A percentile compares a stretch with the other conserved stretches of the same genome.
Evolutionary conservation across 2,888 invertebrate genomes (phyloP).

Genomic region (Drosophila testacea): DNA sequence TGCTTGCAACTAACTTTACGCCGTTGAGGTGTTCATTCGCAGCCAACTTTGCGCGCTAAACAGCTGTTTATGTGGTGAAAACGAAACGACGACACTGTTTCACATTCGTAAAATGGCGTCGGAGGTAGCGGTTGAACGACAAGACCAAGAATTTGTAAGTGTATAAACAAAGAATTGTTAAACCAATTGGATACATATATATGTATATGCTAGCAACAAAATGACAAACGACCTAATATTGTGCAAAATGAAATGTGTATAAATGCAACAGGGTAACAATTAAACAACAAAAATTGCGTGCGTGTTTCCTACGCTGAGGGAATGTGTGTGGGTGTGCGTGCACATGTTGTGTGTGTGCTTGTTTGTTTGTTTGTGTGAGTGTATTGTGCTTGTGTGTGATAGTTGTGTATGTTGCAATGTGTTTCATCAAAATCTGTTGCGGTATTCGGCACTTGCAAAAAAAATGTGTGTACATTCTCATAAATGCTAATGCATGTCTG

Average conservation of each 20-base stretch:
- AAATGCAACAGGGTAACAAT: slow-evolving; percentile 22
- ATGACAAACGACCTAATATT: slow-evolving; percentile 37
- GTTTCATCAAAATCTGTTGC: slow-evolving; percentile 49
- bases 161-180: slow-evolving; percentile 51
- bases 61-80: slow-evolving; percentile 61
- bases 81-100: slow-evolving; percentile 52
- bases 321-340: slow-evolving; percentile 35
- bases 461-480: slow-evolving; percentile 17
- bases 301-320: slow-evolving; percentile 55
- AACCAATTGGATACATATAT: slow-evolving; percentile 48
- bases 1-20: slow-evolving; percentile 36
- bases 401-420: slow-evolving; percentile 44
- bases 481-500: slow-evolving; percentile 10
- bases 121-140: slow-evolving; percentile 68
- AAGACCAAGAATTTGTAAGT: slow-evolving; percentile 68
- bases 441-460: slow-evolving; percentile 40
- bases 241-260: slow-evolving; percentile 12
- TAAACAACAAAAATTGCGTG: slow-evolving; percentile 49
- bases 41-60: slow-evolving; percentile 50
- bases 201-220: slow-evolving; percentile 28
- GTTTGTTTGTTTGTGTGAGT: slow-evolving; percentile 28
- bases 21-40: slow-evolving; percentile 25
- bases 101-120: slow-evolving; percentile 70
- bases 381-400: slow-evolving; percentile 17
- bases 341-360: slow-evolving; percentile 33